Base-by-base conservation (phyloP, 2,113 vertebrate species). In the Phylloscopus whistleri region DNA sequence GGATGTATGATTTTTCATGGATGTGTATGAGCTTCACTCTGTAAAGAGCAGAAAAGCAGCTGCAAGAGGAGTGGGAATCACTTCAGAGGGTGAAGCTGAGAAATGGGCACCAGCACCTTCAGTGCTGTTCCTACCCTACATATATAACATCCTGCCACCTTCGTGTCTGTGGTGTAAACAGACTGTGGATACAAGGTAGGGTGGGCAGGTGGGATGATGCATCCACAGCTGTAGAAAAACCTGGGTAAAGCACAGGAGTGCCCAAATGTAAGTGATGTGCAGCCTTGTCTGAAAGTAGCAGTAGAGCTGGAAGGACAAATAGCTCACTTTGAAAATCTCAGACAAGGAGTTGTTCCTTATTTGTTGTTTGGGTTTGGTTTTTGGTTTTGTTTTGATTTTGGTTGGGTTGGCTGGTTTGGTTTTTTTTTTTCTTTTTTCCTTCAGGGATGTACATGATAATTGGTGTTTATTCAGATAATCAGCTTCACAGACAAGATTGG, bases 251-350 rank as follows among this genome's bases (percentile, higher is more conserved):
- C 53, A 72, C 13, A 62, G 14, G 52, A 44, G 9, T 28, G 26
- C 18, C 27, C 0, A 0, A 87, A 49, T n/a, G 6, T 31, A 68
- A 81, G 31, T 31, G n/a, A 51, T 52, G 30, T 22, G 41, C 43
- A 75, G 44, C 33, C 41, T 89, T 52, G 26, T 60, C 31, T 85
- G 44, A 79, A 72, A 84, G 26, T 1, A 87, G 41, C 6, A 0
- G 12, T 13, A 82, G 44, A 63, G 21, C 37, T 79, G 56, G 39
- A 66, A 82, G 51, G 18, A 43, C 52, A 82, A 78, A 66, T 8
- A 82, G 52, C 26, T 49, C 33, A 59, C 39, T 84, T 68, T 23
- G 59, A 84, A 83, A 84, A 22, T 28, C 41, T 80, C 37, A 83
- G 21, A 60, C 24, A 9, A 82, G 51, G 81, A 13, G 28, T 37